Percentiles rank a stretch among this genome's conserved stretches.
Evolutionary conservation across 2,113 vertebrate species (phyloP).

Genomic region (Muntiacus muntjak): DNA sequence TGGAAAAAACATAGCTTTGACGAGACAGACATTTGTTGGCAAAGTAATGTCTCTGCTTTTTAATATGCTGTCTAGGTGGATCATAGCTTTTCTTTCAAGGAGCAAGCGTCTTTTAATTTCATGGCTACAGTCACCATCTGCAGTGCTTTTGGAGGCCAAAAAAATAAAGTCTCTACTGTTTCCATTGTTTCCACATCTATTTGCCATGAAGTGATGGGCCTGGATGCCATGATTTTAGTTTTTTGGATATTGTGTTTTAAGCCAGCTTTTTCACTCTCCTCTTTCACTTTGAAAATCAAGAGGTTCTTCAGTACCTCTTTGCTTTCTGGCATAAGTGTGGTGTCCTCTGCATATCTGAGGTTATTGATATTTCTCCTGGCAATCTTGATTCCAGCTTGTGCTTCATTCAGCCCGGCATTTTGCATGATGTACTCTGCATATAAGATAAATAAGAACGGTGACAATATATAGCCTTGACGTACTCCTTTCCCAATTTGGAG

Average conservation of each 20-base stretch:
- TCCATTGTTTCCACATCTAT: neutral
- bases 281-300: neutral
- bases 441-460: neutral
- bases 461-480: neutral
- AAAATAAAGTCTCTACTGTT: neutral
- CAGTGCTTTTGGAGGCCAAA: neutral
- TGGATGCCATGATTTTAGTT: neutral
- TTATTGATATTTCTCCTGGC: neutral
- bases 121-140: neutral
- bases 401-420: neutral
- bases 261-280: neutral
- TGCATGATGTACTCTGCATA: neutral
- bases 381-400: neutral
- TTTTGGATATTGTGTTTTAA: neutral
- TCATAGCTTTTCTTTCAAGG: neutral
- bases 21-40: neutral
- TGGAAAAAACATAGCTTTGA: neutral
- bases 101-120: neutral
- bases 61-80: rapidly evolving
- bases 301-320: neutral
- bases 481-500: neutral
- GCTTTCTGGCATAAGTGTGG: neutral
- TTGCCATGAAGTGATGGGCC: neutral
- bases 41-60: neutral
- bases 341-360: neutral